Evolutionary conservation across 2,113 vertebrate species (phyloP).

Genomic region (Takifugu flavidus): DNA sequence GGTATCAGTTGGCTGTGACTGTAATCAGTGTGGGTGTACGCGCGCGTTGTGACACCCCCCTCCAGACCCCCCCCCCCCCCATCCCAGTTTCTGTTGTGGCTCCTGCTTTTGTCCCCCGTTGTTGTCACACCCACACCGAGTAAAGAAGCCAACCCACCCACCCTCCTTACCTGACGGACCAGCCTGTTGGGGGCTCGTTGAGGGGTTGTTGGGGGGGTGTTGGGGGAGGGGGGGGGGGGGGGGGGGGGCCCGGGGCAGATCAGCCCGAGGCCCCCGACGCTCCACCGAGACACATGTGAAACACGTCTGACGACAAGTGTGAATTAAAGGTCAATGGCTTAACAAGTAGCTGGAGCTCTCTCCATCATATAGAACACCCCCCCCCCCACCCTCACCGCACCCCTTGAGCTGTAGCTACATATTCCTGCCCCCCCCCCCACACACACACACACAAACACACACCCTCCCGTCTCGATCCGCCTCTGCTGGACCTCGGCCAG

Average conservation of each 20-base stretch:
- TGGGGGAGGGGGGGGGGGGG: no score
- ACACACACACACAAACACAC: not conserved
- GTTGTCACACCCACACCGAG: conserved; percentile 65
- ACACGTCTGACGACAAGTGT: conserved; percentile 63
- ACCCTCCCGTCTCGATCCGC: conserved; percentile 54
- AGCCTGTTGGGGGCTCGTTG: not conserved
- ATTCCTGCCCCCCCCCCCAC: conserved; percentile 17
- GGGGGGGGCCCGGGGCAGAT: conserved; percentile 18
- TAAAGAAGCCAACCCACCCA: conserved; percentile 41
- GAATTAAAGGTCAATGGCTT: conserved; percentile 69
- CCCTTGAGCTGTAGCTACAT: conserved; percentile 46
- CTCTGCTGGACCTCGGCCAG: conserved; percentile 63
- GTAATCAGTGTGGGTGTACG: conserved; percentile 27
- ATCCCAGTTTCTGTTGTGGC: conserved; percentile 37
- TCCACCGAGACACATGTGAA: conserved; percentile 50
- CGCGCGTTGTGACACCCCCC: conserved; percentile 33
- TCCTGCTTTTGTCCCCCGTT: conserved; percentile 58
- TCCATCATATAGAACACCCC: conserved; percentile 35
- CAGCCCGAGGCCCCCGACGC: conserved; percentile 22
- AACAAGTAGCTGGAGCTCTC: conserved; percentile 58
- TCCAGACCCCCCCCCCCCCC: conserved; percentile 13
- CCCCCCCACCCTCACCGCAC: conserved; percentile 33
- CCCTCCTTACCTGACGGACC: conserved; percentile 10
- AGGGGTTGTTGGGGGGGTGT: no score
- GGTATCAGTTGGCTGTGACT: conserved; percentile 34